phyloP scores from a whole-genome alignment of 2,113 vertebrate genomes.

The Oophaga pumilio region DNA sequence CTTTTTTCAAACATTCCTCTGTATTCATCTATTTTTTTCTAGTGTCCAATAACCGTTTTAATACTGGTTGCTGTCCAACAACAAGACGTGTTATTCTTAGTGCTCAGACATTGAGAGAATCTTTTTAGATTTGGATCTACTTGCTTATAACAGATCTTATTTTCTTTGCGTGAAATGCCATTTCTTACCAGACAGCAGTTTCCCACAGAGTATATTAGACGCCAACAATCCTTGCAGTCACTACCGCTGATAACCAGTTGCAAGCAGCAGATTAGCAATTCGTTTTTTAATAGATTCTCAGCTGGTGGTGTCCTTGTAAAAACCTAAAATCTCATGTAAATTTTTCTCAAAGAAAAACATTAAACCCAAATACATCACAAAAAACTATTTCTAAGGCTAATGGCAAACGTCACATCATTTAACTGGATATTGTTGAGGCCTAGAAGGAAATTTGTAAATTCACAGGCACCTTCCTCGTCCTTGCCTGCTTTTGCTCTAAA shows the following conservation, averaged over 20 bases:
- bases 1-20: no score
- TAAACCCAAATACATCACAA: conserved; percentile 1
- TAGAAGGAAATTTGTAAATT: conserved; percentile 13
- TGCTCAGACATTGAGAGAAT: background rate
- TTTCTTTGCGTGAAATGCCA: background rate
- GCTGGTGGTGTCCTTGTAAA: conserved; percentile 18
- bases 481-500: conserved; percentile 45
- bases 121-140: background rate
- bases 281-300: conserved; percentile 3
- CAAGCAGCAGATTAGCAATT: conserved; percentile 13
- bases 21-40: no score
- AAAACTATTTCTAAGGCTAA: background rate
- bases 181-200: background rate
- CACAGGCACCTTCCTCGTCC: conserved; percentile 28
- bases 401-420: conserved; percentile 16
- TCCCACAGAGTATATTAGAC: background rate
- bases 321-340: conserved; percentile 16
- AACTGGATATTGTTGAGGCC: conserved; percentile 12
- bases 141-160: background rate
- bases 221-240: background rate
- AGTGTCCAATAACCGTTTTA: no score
- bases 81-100: no score
- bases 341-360: conserved; percentile 33
- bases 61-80: no score
- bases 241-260: background rate